A percentile compares a stretch with the other conserved stretches of the same genome.
Evolutionary conservation across 2,888 invertebrate species (phyloP).

Genomic region (Ochropleura plecta): DNA sequence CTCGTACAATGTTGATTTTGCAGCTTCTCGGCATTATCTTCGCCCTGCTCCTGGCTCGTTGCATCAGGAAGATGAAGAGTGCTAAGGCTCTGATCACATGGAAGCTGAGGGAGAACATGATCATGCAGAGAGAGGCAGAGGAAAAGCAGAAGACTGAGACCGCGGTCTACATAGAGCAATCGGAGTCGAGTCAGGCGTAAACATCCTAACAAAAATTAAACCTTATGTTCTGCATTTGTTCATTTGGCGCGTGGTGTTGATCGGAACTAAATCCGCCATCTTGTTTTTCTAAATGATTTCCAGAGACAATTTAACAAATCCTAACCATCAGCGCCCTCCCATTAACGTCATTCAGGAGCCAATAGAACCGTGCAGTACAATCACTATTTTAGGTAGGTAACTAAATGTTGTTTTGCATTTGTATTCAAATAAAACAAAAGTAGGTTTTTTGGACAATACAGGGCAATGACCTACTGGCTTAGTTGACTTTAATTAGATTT

Average conservation of each 20-base stretch:
- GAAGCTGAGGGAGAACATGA: conserved; percentile 91
- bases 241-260: neutral
- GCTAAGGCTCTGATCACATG: conserved; percentile 92
- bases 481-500: neutral
- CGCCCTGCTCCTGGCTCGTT: conserved; percentile 96
- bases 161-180: conserved; percentile 76
- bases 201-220: neutral
- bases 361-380: neutral
- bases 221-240: neutral
- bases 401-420: conserved; percentile 4
- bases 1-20: conserved; percentile 63
- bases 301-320: neutral
- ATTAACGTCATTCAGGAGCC: neutral
- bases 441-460: conserved; percentile 12
- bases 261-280: neutral
- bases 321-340: neutral
- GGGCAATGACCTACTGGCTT: neutral
- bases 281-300: neutral
- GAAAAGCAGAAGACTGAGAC: conserved; percentile 68
- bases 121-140: conserved; percentile 78
- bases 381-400: neutral
- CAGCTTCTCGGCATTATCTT: conserved; percentile 96
- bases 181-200: conserved; percentile 60
- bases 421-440: neutral
- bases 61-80: conserved; percentile 94